Percentiles rank a stretch among this genome's conserved stretches.
Conservation (phyloP, 2,888 invertebrate species). For the Zygogramma bicolorata region DNA sequence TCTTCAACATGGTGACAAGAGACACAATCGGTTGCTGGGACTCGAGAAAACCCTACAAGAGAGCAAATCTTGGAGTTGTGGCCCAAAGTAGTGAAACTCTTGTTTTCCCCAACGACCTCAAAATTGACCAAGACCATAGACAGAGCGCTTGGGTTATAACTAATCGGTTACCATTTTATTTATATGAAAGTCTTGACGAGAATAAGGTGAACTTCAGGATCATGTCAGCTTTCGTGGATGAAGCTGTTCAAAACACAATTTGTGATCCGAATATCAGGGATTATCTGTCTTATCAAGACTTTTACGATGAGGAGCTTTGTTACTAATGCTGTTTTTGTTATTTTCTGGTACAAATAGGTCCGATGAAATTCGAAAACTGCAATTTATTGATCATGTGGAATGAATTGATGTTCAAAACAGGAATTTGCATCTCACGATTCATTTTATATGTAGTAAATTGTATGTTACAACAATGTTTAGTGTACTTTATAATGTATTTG, state of each 20-base stretch:
- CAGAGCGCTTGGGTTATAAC: conserved; percentile 84
- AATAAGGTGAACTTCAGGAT: conserved; percentile 81
- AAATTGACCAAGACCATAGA: conserved; percentile 76
- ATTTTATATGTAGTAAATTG: no score
- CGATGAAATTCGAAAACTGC: no score
- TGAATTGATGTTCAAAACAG: no score
- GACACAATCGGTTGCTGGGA: conserved; percentile 88
- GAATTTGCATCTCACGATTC: no score
- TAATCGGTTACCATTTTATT: conserved; percentile 80
- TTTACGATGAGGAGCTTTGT: conserved; percentile 35
- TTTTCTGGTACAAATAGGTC: no score
- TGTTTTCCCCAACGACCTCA: conserved; percentile 85
- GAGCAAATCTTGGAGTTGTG: conserved; percentile 73
- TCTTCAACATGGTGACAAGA: conserved; percentile 81
- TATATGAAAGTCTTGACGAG: conserved; percentile 74
- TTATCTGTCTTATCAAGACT: conserved; percentile 29
- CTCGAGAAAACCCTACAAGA: conserved; percentile 76
- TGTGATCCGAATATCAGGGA: conserved; percentile 74
- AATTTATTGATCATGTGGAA: no score
- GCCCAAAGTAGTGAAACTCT: conserved; percentile 74
- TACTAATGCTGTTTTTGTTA: conserved; percentile 29
- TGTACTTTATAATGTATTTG: no score
- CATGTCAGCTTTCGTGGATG: conserved; percentile 74
- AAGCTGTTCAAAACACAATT: conserved; percentile 75
- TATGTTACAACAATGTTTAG: no score